phyloP scores from a whole-genome alignment of 2,888 invertebrate genomes.

The Drosophila ezoana region DNA sequence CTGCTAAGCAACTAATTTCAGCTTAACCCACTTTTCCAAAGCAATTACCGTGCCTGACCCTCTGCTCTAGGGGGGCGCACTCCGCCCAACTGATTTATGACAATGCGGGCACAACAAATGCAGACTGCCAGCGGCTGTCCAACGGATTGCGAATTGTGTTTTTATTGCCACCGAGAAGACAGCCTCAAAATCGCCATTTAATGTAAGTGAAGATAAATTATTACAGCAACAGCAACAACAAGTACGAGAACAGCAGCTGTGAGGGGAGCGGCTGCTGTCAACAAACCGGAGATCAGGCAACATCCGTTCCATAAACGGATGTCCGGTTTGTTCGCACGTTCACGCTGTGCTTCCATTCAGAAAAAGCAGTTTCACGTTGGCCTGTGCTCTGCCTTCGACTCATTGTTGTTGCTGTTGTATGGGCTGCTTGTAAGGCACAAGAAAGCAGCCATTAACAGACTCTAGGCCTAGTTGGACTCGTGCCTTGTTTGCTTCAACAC shows the following conservation, averaged over 20 bases:
- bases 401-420: not conserved
- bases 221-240: conserved; percentile 33
- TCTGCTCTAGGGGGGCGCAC: not conserved
- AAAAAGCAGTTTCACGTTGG: conserved; percentile 33
- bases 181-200: conserved; percentile 65
- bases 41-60: conserved; percentile 68
- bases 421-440: conserved; percentile 4
- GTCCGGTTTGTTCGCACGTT: conserved; percentile 77
- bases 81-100: conserved; percentile 62
- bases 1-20: conserved; percentile 75
- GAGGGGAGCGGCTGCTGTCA: conserved; percentile 53
- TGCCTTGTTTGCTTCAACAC: not conserved
- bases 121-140: conserved; percentile 26
- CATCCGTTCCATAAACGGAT: conserved; percentile 75
- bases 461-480: conserved; percentile 1
- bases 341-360: conserved; percentile 57
- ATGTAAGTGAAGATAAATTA: conserved; percentile 73
- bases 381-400: not conserved
- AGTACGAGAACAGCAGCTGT: conserved; percentile 13
- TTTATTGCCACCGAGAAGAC: conserved; percentile 49
- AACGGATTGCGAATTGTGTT: conserved; percentile 54
- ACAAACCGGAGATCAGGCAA: conserved; percentile 75
- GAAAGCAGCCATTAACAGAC: not conserved
- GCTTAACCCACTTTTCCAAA: conserved; percentile 73
- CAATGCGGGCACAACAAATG: conserved; percentile 48